These are phyloP conservation scores for Leptopilina clavipes DNA, from an alignment of 1,140 invertebrate species.

Conservation along the genomic window DNA sequence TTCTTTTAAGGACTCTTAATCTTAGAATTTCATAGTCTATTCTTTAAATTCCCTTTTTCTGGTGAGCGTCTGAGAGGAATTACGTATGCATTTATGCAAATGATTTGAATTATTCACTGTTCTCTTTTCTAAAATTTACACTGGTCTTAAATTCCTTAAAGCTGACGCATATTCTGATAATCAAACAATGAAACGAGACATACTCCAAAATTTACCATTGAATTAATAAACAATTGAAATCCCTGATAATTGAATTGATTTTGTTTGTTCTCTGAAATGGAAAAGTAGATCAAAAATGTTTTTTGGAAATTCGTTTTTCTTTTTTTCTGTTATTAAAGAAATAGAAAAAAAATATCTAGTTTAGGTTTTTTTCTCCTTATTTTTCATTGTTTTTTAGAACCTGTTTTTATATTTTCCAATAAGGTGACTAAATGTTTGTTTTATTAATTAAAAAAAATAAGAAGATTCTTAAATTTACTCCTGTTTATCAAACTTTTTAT, in stretches of 20 bases:
- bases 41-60: not conserved
- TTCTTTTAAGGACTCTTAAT: not conserved
- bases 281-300: too few relatives aligned
- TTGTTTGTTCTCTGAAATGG: not conserved
- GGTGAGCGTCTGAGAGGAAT: not conserved
- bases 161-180: not conserved
- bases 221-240: not conserved
- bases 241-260: not conserved
- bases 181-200: not conserved
- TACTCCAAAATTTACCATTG: not conserved
- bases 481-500: not conserved
- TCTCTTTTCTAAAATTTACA: not conserved
- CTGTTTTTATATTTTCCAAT: too few relatives aligned
- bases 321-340: too few relatives aligned
- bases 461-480: too few relatives aligned
- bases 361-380: too few relatives aligned
- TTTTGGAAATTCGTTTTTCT: too few relatives aligned
- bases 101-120: not conserved
- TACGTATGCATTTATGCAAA: slow-evolving; percentile 9
- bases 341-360: too few relatives aligned
- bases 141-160: slow-evolving; percentile 1
- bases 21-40: not conserved
- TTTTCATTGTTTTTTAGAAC: too few relatives aligned
- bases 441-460: too few relatives aligned
- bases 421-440: too few relatives aligned